A percentile compares a stretch with the other conserved stretches of the same genome.
These are phyloP conservation scores for Eleutherodactylus coqui DNA, from an alignment of 2,797 vertebrate genomes.

Conservation along the genomic window DNA sequence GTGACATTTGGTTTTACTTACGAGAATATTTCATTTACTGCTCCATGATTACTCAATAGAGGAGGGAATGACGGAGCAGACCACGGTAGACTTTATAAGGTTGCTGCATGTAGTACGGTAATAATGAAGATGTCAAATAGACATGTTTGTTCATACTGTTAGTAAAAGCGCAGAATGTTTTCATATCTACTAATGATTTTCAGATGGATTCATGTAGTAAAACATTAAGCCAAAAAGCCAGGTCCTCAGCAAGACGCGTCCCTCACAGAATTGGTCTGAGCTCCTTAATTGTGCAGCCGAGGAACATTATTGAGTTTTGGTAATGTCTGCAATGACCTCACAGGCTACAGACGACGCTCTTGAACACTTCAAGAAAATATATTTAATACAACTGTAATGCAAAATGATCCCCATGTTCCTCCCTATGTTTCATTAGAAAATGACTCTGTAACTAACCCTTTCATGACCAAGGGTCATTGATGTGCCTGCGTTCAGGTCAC, in stretches of 20 bases:
- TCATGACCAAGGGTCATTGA: too few relatives aligned
- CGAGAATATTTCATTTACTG: constrained; percentile 18
- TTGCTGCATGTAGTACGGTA: neutral
- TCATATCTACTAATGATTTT: constrained; percentile 43
- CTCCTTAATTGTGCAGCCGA: neutral
- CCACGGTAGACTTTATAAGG: constrained; percentile 20
- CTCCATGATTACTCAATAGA: constrained; percentile 37
- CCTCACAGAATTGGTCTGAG: neutral
- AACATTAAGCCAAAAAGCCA: constrained; percentile 1
- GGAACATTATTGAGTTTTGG: neutral
- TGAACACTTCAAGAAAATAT: constrained; percentile 1
- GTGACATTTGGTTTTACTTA: constrained; percentile 51
- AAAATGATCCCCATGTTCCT: neutral
- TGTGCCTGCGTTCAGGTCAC: too few relatives aligned
- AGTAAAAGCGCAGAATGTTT: constrained; percentile 43
- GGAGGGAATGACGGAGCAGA: neutral
- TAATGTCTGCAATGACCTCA: constrained; percentile 33
- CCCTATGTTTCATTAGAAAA: neutral
- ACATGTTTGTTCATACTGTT: constrained; percentile 44
- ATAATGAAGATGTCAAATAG: constrained; percentile 52
- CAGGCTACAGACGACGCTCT: neutral
- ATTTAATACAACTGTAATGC: neutral
- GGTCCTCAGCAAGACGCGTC: neutral
- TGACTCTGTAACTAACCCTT: constrained; percentile 1
- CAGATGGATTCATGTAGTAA: constrained; percentile 47